Percentiles rank a stretch among this genome's conserved stretches.
Conservation (phyloP, 1,140 invertebrate species). For the Lethrus apterus region DNA sequence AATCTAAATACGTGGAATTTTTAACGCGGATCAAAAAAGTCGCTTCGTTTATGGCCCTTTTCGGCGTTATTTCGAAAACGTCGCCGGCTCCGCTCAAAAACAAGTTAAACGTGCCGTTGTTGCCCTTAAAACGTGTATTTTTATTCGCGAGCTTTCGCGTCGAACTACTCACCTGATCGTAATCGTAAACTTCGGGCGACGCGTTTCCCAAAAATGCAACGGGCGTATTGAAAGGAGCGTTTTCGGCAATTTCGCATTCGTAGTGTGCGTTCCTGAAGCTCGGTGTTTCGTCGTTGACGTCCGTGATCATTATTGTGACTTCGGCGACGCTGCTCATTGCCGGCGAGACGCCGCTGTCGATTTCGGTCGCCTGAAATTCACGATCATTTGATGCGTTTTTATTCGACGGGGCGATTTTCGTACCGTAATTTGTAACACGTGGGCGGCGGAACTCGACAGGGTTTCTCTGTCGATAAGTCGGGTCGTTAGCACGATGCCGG, state of each 20-base stretch:
- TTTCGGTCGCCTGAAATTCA: slow-evolving; percentile 58
- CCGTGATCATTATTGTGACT: slow-evolving; percentile 86
- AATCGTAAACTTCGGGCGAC: slow-evolving; percentile 82
- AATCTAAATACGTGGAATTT: slow-evolving; percentile 76
- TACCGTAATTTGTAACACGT: slow-evolving; percentile 59
- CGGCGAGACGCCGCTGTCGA: slow-evolving; percentile 52
- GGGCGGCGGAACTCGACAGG: slow-evolving; percentile 75
- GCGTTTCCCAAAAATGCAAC: slow-evolving; percentile 75
- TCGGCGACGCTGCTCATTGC: slow-evolving; percentile 74
- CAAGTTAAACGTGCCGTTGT: slow-evolving; percentile 85
- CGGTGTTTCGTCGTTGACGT: slow-evolving; percentile 91
- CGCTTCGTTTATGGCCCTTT: slow-evolving; percentile 83
- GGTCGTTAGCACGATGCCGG: slow-evolving; percentile 72
- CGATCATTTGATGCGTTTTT: slow-evolving; percentile 7
- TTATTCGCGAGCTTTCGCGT: background rate
- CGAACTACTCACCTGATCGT: slow-evolving; percentile 67
- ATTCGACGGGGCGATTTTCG: slow-evolving; percentile 4
- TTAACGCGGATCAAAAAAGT: slow-evolving; percentile 86
- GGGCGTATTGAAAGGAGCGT: slow-evolving; percentile 83
- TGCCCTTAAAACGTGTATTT: slow-evolving; percentile 54
- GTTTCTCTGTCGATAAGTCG: slow-evolving; percentile 74
- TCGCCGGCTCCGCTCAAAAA: slow-evolving; percentile 71
- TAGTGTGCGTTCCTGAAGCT: slow-evolving; percentile 72
- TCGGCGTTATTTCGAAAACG: slow-evolving; percentile 85
- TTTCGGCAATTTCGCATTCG: slow-evolving; percentile 85